Evolutionary conservation across 2,797 vertebrate species (phyloP).

Genomic region (Anomalospiza imberbis): DNA sequence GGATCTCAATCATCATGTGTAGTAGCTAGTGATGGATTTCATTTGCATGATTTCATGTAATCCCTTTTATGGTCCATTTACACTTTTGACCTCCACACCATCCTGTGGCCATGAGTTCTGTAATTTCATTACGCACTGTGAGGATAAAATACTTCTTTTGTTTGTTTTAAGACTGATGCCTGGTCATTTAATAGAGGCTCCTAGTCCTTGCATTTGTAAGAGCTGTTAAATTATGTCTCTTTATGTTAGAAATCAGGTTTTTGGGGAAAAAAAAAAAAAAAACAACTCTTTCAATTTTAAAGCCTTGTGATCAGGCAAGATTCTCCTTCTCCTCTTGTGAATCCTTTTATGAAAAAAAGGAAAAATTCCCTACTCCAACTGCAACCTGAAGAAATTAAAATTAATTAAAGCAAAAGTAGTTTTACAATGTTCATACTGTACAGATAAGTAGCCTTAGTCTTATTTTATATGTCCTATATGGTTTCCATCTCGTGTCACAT

Average conservation of each 20-base stretch:
- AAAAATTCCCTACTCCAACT: not conserved
- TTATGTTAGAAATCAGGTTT: not conserved
- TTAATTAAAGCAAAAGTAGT: not conserved
- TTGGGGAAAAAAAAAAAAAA: not conserved
- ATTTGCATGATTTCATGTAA: conserved; percentile 51
- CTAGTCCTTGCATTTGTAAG: not conserved
- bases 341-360: not conserved
- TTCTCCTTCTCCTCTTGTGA: not conserved
- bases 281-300: not conserved
- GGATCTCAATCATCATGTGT: not conserved
- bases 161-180: conserved; percentile 43
- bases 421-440: not conserved
- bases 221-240: not conserved
- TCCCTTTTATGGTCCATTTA: conserved; percentile 51
- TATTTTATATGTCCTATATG: not conserved
- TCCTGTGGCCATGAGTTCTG: conserved; percentile 26
- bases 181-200: not conserved
- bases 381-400: not conserved
- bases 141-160: conserved; percentile 34
- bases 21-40: conserved; percentile 34
- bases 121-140: conserved; percentile 36
- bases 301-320: not conserved
- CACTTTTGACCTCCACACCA: conserved; percentile 47
- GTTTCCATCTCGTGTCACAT: not conserved
- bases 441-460: not conserved